Percentiles rank a stretch among this genome's conserved stretches.
These are phyloP conservation scores for Ophiothrix spiculata DNA, from an alignment of 35 echinoderm and acorn worm species.

Conservation along the genomic window DNA sequence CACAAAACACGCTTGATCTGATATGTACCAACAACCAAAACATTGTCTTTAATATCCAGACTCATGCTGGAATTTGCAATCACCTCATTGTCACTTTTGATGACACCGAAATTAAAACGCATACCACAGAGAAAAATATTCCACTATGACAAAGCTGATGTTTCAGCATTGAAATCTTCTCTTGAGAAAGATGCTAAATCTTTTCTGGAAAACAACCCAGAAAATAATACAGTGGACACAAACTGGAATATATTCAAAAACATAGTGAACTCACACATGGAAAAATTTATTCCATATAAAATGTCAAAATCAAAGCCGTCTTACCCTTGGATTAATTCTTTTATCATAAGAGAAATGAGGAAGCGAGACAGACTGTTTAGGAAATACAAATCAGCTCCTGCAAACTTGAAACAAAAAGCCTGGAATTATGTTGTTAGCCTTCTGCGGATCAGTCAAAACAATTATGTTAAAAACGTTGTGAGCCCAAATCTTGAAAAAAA, in stretches of 20 bases:
- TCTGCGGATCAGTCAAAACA: neutral
- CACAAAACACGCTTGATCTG: neutral
- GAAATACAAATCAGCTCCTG: neutral
- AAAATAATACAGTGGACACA: neutral
- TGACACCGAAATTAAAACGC: conserved; percentile 12
- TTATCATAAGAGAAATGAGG: conserved; percentile 29
- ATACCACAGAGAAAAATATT: conserved; percentile 28
- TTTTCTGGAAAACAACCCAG: neutral
- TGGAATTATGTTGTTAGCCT: conserved; percentile 27
- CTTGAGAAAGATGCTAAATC: neutral
- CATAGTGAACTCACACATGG: neutral
- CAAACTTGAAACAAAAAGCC: neutral
- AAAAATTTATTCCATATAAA: conserved; percentile 5
- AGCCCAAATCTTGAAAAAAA: conserved; percentile 19
- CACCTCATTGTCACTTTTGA: conserved; percentile 23
- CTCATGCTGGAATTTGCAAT: neutral
- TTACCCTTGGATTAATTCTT: conserved; percentile 7
- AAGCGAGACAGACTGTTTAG: conserved; percentile 21
- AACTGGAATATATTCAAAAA: neutral
- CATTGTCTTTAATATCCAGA: neutral
- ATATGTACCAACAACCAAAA: conserved; percentile 16
- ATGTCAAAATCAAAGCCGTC: conserved; percentile 31
- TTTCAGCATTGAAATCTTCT: neutral
- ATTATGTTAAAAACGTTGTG: conserved; percentile 18
- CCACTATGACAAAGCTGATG: conserved; percentile 9